Evolutionary conservation across 1,140 invertebrate genomes (phyloP), one percentile per base, ranked within the genome.

Genomic region (Drosophila persimilis): DNA sequence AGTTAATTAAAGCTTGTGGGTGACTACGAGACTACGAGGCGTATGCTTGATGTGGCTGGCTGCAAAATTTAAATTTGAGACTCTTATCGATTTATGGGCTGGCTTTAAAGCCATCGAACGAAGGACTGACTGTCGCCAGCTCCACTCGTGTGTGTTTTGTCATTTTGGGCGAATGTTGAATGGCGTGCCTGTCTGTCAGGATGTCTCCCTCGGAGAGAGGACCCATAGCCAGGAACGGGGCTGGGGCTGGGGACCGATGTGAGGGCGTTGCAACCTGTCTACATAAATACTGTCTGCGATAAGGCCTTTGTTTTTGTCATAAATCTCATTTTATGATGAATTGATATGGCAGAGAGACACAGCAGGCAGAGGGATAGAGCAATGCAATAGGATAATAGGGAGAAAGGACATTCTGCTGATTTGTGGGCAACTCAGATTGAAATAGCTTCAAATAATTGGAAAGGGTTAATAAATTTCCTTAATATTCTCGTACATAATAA

Each of bases 281-380:
- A 85, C 89, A 90, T 90, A 90, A 89, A 90, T 90, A 90, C 85
- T 89, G 88, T 83, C 89, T 90, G 89, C 75, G 89, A 90, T 90
- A 90, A 90, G 89, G 80, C 76, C 85, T 86, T 90, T 90, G 84
- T 90, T 90, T 90, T 90, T 90, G 89, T 83, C 89, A 90, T 90
- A 90, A 90, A 90, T 90, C 89, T 90, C 89, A 78, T 90, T 89
- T 90, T 90, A 90, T 90, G 89, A 90, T 90, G 89, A 90, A 90
- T 90, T 90, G 84, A 90, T 80, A 80, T 76, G 65, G 20, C 20
- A 70, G 59, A 54, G 56, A 41, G 7, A 55, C 22, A 35, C 50
- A 64, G 43, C 54, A 66, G 59, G 59, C 15, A 15, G 15, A 15
- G 15, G 13, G 57, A 55, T 29, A 67, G 51, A 29, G 48, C 59